Evolutionary conservation across 2,797 vertebrate species (phyloP).

Genomic region (Erpetoichthys calabaricus): DNA sequence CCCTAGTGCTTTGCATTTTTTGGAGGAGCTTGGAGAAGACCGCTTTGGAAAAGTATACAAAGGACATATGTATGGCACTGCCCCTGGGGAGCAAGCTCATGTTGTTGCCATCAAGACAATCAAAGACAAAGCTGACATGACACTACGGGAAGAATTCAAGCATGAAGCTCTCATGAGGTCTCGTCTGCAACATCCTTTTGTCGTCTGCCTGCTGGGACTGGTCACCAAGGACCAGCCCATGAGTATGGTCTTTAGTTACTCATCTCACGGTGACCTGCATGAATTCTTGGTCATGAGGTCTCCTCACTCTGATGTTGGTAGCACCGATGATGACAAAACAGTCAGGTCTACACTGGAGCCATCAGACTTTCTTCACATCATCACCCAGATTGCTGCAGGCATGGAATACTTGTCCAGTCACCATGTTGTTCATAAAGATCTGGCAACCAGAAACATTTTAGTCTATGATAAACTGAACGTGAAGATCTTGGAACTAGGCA

Average conservation of each 20-base stretch:
- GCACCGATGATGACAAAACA: constrained; percentile 82
- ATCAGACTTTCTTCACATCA: constrained; percentile 78
- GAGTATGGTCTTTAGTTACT: constrained; percentile 86
- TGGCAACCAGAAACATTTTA: constrained; percentile 81
- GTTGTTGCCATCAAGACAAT: constrained; percentile 85
- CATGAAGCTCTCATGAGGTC: constrained; percentile 74
- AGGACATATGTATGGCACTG: constrained; percentile 76
- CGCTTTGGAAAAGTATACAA: constrained; percentile 95
- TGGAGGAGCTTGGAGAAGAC: constrained; percentile 91
- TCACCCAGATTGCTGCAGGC: constrained; percentile 79
- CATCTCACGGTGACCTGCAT: constrained; percentile 77
- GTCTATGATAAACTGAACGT: constrained; percentile 81
- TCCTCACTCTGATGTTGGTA: constrained; percentile 85
- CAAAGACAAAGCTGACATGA: constrained; percentile 78
- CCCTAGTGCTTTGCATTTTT: constrained; percentile 75
- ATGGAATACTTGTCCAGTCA: constrained; percentile 92
- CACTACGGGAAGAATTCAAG: constrained; percentile 80
- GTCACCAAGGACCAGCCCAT: constrained; percentile 86
- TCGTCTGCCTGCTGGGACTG: constrained; percentile 75
- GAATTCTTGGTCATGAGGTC: constrained; percentile 92
- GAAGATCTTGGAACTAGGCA: constrained; percentile 83
- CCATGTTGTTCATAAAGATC: constrained; percentile 85
- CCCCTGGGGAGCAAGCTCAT: constrained; percentile 76
- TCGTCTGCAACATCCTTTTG: constrained; percentile 79
- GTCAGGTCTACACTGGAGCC: constrained; percentile 82